Conservation (phyloP, 1,140 invertebrate species). For the Scaptodrosophila lebanonensis region DNA sequence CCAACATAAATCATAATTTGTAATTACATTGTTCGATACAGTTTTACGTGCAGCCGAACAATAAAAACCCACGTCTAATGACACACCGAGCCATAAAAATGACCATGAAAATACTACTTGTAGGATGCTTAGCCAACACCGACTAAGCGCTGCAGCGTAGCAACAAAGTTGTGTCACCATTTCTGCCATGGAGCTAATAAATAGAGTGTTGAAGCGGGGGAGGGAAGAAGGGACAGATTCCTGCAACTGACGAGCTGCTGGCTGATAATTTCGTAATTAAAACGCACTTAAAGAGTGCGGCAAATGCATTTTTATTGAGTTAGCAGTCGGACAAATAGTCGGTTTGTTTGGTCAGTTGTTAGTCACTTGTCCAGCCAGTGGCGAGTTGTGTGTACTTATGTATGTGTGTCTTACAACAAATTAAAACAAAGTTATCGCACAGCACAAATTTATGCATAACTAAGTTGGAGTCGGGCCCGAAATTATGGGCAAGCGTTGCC, state of each 20-base stretch:
- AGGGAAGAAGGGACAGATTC: not conserved
- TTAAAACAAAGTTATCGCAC: slow-evolving; percentile 58
- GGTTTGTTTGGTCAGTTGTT: slow-evolving; percentile 27
- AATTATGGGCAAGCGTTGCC: slow-evolving; percentile 41
- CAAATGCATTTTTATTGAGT: slow-evolving; percentile 66
- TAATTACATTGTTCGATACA: slow-evolving; percentile 44
- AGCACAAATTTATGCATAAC: slow-evolving; percentile 18
- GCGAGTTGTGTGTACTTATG: too few relatives aligned
- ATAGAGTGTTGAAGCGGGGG: slow-evolving; percentile 13
- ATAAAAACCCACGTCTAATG: slow-evolving; percentile 10
- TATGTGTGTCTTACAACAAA: too few relatives aligned
- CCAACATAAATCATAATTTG: slow-evolving; percentile 43
- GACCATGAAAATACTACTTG: slow-evolving; percentile 8
- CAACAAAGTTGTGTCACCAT: slow-evolving; percentile 14
- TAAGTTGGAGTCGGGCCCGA: slow-evolving; percentile 11
- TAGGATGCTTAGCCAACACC: too few relatives aligned
- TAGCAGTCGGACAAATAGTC: slow-evolving; percentile 12
- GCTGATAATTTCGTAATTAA: slow-evolving; percentile 54
- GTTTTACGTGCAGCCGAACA: not conserved
- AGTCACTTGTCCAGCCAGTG: slow-evolving; percentile 34
- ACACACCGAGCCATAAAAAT: slow-evolving; percentile 12
- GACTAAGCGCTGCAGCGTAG: too few relatives aligned
- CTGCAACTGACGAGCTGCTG: slow-evolving; percentile 1
- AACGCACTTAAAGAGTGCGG: slow-evolving; percentile 16
- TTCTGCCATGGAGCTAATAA: slow-evolving; percentile 26